Base-by-base conservation (phyloP, 2,113 vertebrate genomes). In the Plectropomus leopardus region DNA sequence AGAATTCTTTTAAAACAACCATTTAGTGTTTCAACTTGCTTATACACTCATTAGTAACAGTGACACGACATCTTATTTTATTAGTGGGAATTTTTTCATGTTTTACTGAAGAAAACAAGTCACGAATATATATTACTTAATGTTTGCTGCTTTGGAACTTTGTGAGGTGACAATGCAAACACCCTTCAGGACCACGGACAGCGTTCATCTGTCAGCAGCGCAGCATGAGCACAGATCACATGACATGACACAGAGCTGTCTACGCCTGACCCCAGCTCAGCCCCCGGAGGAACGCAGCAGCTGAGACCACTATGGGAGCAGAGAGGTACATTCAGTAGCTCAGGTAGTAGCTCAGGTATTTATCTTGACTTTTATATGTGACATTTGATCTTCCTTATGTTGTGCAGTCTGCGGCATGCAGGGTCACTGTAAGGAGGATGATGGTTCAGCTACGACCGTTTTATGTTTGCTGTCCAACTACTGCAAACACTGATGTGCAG, bases 191-290 rank as follows among this genome's bases (percentile, higher is more conserved):
- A 53, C 48, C 19, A 26, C 10, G 1, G 44, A 65, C 66, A 51
- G 69, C 0, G 21, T 51, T 55, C 69, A 30, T 55, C 66, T 72
- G 65, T 44, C 58, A 30, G 51, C 17, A 19, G 32, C 48, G 10
- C 58, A 40, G 60, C 40, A 47, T 19, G 60, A 72, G 17, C 45
- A 14, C 58, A 34, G 59, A 58, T 59, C 78, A 78, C 69, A 40
- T 78, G 65, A 74, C 32, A 21, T 1, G 4, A 44, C 60, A 17
- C 14, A 3, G 51, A 54, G 79, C 45, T 9, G 10, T 36, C 61
- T 63, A 61, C 1, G 17, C n/a, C 75, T 45, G 84, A 78, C 59
- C 54, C 48, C 48, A 0, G n/a, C 7, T 60, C 32, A 5, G 42
- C 32, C 30, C 30, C 15, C 1, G 13, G 34, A 58, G 78, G 50